Evolutionary conservation across 2,797 vertebrate species (phyloP), one percentile per base, ranked within the genome.

Genomic region (Sebastes matsubarae): DNA sequence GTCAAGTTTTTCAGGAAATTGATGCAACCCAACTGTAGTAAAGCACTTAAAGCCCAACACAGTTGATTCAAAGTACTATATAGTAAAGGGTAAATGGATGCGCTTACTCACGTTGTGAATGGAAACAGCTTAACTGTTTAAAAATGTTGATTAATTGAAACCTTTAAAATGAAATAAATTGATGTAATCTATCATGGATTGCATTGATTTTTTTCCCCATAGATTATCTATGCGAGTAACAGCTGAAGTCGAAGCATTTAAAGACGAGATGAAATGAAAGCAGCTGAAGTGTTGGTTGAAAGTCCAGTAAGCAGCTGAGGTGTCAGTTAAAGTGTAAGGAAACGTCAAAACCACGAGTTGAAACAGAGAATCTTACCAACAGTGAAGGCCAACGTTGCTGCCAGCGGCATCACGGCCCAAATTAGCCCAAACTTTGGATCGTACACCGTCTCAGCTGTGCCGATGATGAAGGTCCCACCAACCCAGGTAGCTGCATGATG

Each of bases 401-500:
- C 92, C 24, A 91, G 2, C 0, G 92, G 92, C 24, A 93, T 93
- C 61, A 95, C 91, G 16, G 93, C 85, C 95, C 95, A 96, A 25
- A 93, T 2, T 1, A 96, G 67, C 58, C 95, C 95, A 77, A 91
- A 76, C 12, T 89, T 89, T 12, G 96, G 95, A 50, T 92, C 61
- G 38, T 96, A 96, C 72, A 95, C 82, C 0, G 89, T 93, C 90
- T 96, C 96, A 60, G 93, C 94, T 1, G 90, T 95, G 25, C 94
- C 94, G 2, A 93, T 90, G 54, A 96, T 93, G 75, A 94, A 96
- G 7, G 92, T 92, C 80, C 95, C 95, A 63, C 95, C 95, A 42
- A 96, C 93, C 94, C 94, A 95, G 4, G 93, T 95, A 14, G 96
- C 96, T 96, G 84, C 24, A 86, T 80, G 25, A 38, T 1, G 8